Conservation (phyloP, 2,888 invertebrate genomes). For the Capitulum mitella region DNA sequence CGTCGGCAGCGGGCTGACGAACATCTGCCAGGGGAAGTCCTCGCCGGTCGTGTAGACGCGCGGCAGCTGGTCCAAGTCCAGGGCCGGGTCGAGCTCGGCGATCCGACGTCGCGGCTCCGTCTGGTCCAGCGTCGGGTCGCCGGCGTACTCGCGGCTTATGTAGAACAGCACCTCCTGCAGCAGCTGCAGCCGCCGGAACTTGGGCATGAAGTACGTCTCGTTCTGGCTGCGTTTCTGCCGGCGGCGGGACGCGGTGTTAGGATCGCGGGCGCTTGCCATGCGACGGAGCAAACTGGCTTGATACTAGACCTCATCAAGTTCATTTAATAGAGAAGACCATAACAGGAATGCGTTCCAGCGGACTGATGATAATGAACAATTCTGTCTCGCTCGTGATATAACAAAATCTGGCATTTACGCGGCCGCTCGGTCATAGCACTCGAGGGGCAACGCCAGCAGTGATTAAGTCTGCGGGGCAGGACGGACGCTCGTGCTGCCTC, state of each 20-base stretch:
- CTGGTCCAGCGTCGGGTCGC: conserved; percentile 40
- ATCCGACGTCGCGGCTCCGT: conserved; percentile 35
- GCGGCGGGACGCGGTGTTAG: neutral
- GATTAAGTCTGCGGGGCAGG: too few relatives aligned
- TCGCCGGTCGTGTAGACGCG: conserved; percentile 43
- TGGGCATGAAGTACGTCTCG: conserved; percentile 47
- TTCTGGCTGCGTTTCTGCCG: neutral
- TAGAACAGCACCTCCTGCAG: conserved; percentile 64
- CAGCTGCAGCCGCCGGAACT: conserved; percentile 58
- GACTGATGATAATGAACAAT: too few relatives aligned
- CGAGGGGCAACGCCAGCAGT: too few relatives aligned
- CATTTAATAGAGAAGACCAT: too few relatives aligned
- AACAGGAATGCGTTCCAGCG: too few relatives aligned
- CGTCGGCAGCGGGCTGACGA: conserved; percentile 34
- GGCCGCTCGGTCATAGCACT: too few relatives aligned
- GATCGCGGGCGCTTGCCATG: too few relatives aligned
- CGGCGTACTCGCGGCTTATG: conserved; percentile 54
- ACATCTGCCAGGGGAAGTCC: conserved; percentile 28
- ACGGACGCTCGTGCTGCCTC: too few relatives aligned
- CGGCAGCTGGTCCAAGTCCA: conserved; percentile 46
- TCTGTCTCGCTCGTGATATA: too few relatives aligned
- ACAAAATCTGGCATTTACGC: too few relatives aligned
- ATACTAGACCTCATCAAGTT: too few relatives aligned
- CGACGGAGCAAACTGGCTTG: too few relatives aligned
- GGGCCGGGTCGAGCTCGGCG: conserved; percentile 42